These are phyloP conservation scores for Zaprionus capensis DNA, from an alignment of 1,140 invertebrate species.

Conservation along the genomic window DNA sequence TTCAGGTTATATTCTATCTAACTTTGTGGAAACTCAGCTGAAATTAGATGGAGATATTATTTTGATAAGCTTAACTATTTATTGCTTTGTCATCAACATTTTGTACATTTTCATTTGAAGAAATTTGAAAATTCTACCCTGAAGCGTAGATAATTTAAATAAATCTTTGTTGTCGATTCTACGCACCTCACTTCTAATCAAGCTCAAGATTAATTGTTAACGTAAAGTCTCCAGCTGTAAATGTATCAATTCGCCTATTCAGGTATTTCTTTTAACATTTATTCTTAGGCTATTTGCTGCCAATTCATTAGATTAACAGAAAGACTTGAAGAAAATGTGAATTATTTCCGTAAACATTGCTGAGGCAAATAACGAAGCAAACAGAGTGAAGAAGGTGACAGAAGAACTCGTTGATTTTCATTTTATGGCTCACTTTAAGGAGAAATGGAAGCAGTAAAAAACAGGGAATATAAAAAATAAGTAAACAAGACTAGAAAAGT, in stretches of 20 bases:
- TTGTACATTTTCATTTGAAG: too few species aligned
- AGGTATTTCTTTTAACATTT: neutral
- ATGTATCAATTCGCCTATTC: conserved; percentile 3
- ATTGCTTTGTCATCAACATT: too few species aligned
- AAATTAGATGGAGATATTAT: too few species aligned
- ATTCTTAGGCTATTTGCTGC: conserved; percentile 15
- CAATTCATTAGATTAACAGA: conserved; percentile 58
- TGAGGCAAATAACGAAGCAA: conserved; percentile 61
- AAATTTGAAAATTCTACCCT: too few species aligned
- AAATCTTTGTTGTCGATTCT: neutral
- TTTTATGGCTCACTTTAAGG: conserved; percentile 66
- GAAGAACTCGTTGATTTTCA: conserved; percentile 55
- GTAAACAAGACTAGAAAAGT: conserved; percentile 4
- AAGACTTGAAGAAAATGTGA: conserved; percentile 41
- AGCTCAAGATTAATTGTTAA: neutral
- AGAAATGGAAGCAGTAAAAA: conserved; percentile 57
- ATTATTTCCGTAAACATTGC: conserved; percentile 68
- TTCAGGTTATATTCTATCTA: too few species aligned
- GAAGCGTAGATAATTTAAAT: too few species aligned
- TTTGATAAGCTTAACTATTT: too few species aligned
- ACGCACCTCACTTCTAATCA: neutral
- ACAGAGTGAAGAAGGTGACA: conserved; percentile 27
- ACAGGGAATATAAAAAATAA: conserved; percentile 1
- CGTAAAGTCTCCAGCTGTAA: neutral
- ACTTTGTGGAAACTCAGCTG: too few species aligned